Evolutionary conservation across 2,113 vertebrate genomes (phyloP).

Genomic region (Eretmochelys imbricata): DNA sequence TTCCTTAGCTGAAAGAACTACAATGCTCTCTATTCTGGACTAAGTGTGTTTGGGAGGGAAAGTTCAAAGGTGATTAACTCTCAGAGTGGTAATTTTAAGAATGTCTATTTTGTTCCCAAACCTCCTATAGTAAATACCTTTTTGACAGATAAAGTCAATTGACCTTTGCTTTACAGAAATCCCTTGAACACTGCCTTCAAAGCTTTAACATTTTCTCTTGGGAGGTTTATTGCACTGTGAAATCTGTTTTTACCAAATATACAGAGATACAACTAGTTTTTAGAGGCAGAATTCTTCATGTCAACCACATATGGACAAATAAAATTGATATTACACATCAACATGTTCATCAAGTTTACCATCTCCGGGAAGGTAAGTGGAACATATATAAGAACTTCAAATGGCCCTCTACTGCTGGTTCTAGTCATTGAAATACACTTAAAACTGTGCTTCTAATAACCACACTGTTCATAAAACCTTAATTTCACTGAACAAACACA

Average conservation of each 20-base stretch:
- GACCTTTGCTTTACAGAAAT: background rate
- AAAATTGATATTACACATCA: background rate
- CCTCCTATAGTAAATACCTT: background rate
- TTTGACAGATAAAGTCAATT: background rate
- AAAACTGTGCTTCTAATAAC: background rate
- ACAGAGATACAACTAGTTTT: background rate
- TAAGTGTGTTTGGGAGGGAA: background rate
- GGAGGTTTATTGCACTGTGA: background rate
- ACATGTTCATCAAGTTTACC: background rate
- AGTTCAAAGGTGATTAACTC: slow-evolving; percentile 5
- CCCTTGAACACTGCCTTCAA: background rate
- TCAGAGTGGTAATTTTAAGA: background rate
- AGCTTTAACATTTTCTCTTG: background rate
- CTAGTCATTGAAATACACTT: background rate
- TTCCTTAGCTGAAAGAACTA: background rate
- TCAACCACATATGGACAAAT: background rate
- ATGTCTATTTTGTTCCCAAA: background rate
- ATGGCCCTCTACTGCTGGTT: background rate
- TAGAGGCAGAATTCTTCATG: background rate
- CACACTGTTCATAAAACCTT: background rate
- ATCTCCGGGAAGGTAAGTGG: background rate
- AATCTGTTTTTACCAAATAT: background rate
- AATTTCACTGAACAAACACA: background rate
- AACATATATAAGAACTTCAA: background rate
- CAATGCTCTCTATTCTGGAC: background rate